A percentile compares a stretch with the other conserved stretches of the same genome.
Conservation (phyloP, 1,140 invertebrate genomes). For the Drosophila arawakana region DNA sequence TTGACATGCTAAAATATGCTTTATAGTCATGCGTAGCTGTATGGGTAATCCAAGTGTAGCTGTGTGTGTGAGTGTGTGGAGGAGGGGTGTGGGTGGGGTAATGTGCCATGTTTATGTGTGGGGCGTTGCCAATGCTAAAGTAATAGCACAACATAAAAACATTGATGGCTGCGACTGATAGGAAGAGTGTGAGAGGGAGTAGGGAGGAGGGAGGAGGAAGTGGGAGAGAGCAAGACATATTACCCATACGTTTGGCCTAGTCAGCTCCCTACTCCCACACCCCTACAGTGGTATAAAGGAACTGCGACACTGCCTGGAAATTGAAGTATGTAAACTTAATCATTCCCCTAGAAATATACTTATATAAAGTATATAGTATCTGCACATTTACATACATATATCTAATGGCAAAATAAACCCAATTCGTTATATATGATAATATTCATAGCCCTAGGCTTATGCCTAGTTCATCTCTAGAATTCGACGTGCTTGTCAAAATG, state of each 20-base stretch:
- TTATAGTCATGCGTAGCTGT: slow-evolving; percentile 79
- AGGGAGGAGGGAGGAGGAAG: background rate
- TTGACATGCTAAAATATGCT: slow-evolving; percentile 84
- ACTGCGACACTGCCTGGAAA: background rate
- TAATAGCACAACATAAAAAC: slow-evolving; percentile 81
- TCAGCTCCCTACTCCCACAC: background rate
- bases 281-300: background rate
- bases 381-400: slow-evolving; percentile 1
- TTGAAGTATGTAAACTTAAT: background rate
- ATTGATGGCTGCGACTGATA: slow-evolving; percentile 77
- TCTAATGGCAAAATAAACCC: slow-evolving; percentile 20
- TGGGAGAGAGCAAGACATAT: slow-evolving; percentile 7
- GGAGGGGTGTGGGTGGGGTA: slow-evolving; percentile 11
- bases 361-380: no score
- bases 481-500: slow-evolving; percentile 42
- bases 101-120: slow-evolving; percentile 48
- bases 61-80: slow-evolving; percentile 30
- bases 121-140: slow-evolving; percentile 73
- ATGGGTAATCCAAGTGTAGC: slow-evolving; percentile 28
- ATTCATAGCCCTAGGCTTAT: slow-evolving; percentile 8
- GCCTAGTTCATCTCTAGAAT: background rate
- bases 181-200: slow-evolving; percentile 12
- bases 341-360: background rate
- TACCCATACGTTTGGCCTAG: slow-evolving; percentile 21
- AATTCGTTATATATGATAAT: slow-evolving; percentile 33